Evolutionary conservation across 2,113 vertebrate species (phyloP).

Genomic region (Mastomys coucha): DNA sequence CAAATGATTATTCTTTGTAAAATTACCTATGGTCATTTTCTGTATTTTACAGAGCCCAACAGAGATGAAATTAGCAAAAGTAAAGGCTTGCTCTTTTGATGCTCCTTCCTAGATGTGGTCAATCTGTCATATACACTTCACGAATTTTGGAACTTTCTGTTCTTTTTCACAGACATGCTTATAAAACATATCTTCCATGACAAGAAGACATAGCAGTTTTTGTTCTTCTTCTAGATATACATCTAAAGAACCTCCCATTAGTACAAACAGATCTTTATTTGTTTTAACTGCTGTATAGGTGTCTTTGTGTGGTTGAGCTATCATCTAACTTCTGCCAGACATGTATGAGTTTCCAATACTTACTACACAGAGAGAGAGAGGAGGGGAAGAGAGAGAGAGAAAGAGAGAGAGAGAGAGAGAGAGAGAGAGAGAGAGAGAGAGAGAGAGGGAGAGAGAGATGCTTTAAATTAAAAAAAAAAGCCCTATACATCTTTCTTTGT

Average conservation of each 20-base stretch:
- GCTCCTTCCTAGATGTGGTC: neutral
- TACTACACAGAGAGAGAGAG: neutral
- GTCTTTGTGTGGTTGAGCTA: neutral
- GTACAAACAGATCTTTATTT: neutral
- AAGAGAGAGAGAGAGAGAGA: too few species aligned
- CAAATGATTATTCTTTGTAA: slow-evolving; percentile 21
- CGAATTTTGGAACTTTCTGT: neutral
- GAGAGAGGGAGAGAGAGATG: too few species aligned
- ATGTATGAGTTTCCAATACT: neutral
- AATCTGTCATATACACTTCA: neutral
- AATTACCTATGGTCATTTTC: neutral
- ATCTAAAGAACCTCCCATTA: neutral
- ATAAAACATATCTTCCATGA: slow-evolving; percentile 9
- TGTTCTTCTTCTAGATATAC: neutral
- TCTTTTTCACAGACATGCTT: neutral
- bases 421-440: too few species aligned
- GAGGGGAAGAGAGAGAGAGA: too few species aligned
- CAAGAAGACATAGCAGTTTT: neutral
- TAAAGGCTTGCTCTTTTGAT: neutral
- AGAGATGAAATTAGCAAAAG: neutral
- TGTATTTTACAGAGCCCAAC: neutral
- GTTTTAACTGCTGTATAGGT: neutral
- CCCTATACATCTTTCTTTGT: neutral
- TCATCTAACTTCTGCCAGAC: neutral
- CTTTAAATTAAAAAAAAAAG: neutral